These are phyloP conservation scores for Sebastiscus tertius DNA, from an alignment of 2,797 vertebrate species.

Conservation along the genomic window DNA sequence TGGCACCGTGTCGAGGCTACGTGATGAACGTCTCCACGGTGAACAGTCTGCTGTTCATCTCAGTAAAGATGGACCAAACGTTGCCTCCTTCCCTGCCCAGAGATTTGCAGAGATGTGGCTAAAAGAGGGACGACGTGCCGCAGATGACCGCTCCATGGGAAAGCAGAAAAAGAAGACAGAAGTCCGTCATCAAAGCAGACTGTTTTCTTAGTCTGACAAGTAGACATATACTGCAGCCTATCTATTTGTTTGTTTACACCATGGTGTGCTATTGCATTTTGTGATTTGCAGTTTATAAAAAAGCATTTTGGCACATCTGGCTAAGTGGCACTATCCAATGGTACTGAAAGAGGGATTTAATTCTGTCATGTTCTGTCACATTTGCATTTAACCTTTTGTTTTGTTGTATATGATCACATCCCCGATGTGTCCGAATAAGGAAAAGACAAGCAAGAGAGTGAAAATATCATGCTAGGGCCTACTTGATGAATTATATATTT, in stretches of 20 bases:
- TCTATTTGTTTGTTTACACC: no score
- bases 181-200: background rate
- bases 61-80: no score
- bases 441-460: background rate
- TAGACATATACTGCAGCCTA: no score
- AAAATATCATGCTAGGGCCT: background rate
- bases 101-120: background rate
- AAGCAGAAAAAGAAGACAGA: no score
- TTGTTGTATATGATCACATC: background rate
- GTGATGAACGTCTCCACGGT: background rate
- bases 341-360: no score
- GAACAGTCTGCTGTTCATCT: no score
- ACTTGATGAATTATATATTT: background rate
- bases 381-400: background rate
- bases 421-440: background rate
- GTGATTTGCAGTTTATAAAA: no score
- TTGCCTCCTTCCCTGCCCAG: background rate
- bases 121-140: rapidly evolving
- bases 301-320: no score
- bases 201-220: no score
- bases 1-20: background rate
- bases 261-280: no score
- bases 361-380: no score
- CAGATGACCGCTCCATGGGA: background rate
- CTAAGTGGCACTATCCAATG: no score